Percentiles rank a stretch among this genome's conserved stretches.
These are phyloP conservation scores for Adelosebastes latens DNA, from an alignment of 2,797 vertebrate species.

Conservation along the genomic window DNA sequence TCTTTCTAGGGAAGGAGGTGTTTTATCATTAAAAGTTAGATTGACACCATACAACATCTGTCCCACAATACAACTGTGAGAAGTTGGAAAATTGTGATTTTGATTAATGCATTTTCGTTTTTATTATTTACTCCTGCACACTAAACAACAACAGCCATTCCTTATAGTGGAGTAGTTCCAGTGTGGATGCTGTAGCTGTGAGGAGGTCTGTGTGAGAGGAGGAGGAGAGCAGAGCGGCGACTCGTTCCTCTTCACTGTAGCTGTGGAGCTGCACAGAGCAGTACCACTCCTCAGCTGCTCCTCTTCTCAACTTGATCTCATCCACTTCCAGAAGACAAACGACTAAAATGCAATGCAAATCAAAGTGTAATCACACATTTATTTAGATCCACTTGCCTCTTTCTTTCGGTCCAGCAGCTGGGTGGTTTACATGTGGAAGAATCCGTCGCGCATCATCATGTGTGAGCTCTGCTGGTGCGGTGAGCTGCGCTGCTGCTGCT, in stretches of 20 bases:
- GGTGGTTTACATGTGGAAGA: background rate
- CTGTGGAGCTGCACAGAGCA: slow-evolving; percentile 20
- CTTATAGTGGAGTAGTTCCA: background rate
- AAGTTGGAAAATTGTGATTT: slow-evolving; percentile 14
- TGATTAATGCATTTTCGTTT: background rate
- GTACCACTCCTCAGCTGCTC: slow-evolving; percentile 13
- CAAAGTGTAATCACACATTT: background rate
- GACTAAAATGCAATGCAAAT: background rate
- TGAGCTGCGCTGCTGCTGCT: background rate
- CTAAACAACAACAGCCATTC: background rate
- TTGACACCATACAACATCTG: slow-evolving; percentile 12
- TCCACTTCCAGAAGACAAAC: slow-evolving; percentile 11
- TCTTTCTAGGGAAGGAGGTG: background rate
- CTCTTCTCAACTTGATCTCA: slow-evolving; percentile 40
- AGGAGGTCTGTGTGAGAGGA: no score
- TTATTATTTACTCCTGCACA: background rate
- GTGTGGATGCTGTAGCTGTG: background rate
- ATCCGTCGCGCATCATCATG: background rate
- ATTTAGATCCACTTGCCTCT: background rate
- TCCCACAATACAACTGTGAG: background rate
- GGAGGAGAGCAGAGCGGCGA: background rate
- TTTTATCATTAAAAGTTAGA: slow-evolving; percentile 33
- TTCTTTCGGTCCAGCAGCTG: background rate
- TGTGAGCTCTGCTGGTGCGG: slow-evolving; percentile 12
- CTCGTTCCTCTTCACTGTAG: background rate